Evolutionary conservation across 2,113 vertebrate genomes (phyloP).

Genomic region (Sinosuthora webbiana): DNA sequence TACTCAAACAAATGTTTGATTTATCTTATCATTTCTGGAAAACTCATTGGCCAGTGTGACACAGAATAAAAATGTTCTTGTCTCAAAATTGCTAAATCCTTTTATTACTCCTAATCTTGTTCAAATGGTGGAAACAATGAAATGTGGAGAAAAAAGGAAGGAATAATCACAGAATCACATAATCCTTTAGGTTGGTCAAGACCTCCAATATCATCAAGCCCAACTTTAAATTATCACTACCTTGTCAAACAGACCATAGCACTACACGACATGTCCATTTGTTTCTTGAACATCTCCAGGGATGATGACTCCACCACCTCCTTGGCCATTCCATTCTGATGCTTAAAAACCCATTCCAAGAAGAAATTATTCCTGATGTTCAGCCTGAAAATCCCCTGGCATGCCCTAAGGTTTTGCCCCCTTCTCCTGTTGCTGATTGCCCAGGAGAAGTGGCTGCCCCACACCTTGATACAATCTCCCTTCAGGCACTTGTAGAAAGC

Average conservation of each 20-base stretch:
- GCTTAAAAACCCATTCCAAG: background rate
- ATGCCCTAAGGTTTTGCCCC: too few relatives aligned
- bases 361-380: background rate
- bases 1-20: background rate
- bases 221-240: background rate
- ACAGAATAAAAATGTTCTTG: background rate
- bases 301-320: background rate
- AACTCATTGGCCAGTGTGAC: background rate
- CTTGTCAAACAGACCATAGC: background rate
- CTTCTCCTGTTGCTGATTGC: rapidly evolving
- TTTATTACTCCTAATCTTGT: background rate
- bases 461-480: background rate
- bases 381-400: background rate
- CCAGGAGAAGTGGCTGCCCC: background rate
- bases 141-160: background rate
- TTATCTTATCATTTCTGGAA: background rate
- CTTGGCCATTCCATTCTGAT: rapidly evolving
- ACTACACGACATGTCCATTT: rapidly evolving
- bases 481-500: background rate
- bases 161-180: background rate
- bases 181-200: background rate
- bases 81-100: background rate
- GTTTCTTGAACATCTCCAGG: background rate
- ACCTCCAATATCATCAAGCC: background rate
- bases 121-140: background rate